These are phyloP conservation scores for Planiliza haematocheilus DNA, from an alignment of 2,113 vertebrate genomes.

Conservation along the genomic window DNA sequence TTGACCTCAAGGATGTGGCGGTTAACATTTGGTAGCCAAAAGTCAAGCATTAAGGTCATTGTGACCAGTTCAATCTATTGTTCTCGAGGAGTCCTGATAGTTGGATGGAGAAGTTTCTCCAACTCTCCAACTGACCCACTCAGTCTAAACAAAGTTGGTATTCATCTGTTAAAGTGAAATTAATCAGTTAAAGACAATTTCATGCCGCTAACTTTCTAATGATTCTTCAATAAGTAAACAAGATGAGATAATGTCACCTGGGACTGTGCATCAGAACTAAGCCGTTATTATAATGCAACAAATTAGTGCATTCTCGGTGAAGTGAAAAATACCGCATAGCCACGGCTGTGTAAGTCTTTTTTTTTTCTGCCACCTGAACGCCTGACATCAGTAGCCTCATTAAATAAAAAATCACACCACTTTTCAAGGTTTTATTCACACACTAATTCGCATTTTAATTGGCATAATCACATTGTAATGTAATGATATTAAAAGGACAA, in stretches of 20 bases:
- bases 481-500: neutral
- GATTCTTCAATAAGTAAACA: constrained; percentile 13
- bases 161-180: no score
- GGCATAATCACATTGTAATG: neutral
- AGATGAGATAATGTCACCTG: neutral
- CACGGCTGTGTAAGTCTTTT: neutral
- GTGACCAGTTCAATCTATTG: neutral
- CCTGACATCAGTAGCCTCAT: neutral
- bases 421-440: constrained; percentile 1
- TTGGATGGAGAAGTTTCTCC: neutral
- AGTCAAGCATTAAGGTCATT: no score
- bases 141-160: constrained; percentile 36
- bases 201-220: neutral
- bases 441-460: constrained; percentile 11
- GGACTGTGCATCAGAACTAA: constrained; percentile 1
- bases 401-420: neutral
- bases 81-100: neutral
- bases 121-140: constrained; percentile 16
- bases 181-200: constrained; percentile 13
- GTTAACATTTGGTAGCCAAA: no score
- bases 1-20: no score
- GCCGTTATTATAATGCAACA: neutral
- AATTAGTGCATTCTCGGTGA: neutral
- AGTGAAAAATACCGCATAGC: neutral
- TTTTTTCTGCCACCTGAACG: neutral